Conservation (phyloP, 2,113 vertebrate genomes). For the Terrapene triunguis region DNA sequence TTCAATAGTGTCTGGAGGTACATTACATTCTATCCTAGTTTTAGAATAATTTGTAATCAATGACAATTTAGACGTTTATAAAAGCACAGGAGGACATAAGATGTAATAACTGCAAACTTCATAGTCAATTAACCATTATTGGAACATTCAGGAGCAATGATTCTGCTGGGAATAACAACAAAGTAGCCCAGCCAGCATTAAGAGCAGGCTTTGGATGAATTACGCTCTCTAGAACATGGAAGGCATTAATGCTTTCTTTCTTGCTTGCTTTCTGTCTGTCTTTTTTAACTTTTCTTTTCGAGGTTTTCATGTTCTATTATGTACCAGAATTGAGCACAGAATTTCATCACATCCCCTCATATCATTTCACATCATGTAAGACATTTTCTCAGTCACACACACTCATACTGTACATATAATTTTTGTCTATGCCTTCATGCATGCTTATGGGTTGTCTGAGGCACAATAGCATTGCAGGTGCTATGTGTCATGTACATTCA, state of each 20-base stretch:
- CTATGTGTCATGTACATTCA: neutral
- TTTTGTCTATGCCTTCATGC: neutral
- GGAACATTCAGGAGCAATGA: neutral
- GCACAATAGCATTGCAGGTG: neutral
- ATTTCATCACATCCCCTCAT: neutral
- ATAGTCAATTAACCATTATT: neutral
- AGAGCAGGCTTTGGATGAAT: fast-evolving
- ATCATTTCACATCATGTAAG: neutral
- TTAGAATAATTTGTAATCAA: neutral
- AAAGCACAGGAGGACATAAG: neutral
- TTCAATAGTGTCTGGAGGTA: neutral
- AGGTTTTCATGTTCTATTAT: neutral
- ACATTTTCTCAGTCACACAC: neutral
- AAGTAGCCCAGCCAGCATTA: neutral
- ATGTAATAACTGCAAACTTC: neutral
- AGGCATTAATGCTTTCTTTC: neutral
- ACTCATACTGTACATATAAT: neutral
- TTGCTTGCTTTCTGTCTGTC: neutral
- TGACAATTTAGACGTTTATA: neutral
- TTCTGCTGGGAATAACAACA: neutral
- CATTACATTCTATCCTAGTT: neutral
- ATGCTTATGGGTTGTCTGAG: neutral
- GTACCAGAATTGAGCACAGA: neutral
- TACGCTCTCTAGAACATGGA: neutral
- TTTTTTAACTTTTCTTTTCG: neutral